Evolutionary conservation across 2,888 invertebrate species (phyloP), one percentile per base, ranked within the genome.

Genomic region (Ectropis crepuscularia): DNA sequence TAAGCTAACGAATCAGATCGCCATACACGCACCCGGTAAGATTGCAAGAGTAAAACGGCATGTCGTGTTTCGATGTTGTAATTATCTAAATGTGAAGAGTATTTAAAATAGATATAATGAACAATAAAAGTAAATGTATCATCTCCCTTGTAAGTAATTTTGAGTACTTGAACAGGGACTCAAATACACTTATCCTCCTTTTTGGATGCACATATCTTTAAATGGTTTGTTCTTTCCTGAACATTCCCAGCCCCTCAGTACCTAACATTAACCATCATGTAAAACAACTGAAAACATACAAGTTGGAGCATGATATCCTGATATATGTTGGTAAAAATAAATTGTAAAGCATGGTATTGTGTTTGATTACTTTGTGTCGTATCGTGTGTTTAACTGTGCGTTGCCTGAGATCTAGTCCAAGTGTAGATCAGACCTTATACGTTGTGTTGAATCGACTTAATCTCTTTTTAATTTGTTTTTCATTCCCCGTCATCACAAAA

Each of bases 21-120:
- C 97, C 88, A 97, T 98, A 94, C 98, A 98, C 94, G 97, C 97
- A 93, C 96, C 97, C 96, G 97, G 97, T 97, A 96, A 97, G 91
- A 85, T 63, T 72, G 79, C 72, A 74, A 73, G 75, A 72, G 69
- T 75, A 80, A 76, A 87, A 84, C 88, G 81, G 90, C 87, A 90
- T 90, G 89, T 80, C 46, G 39, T 63, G 65, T 63, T 59, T 67
- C 10, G 50, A 58, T 61, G 53, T 59, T 57, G 61, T 66, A 43
- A 12, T 16, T 50, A 42, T 12, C 28, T 48, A 46, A 51, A 51
- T 51, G 41, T 51, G n/a, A 28, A 10, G 10, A 51, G 16, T 28
- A 28, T 28, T 28, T 28, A 28, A 28, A 28, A 28, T 28, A 28
- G 41, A 51, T 28, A 41, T 41, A 5, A 16, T 51, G 41, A 4